Evolutionary conservation across 2,113 vertebrate genomes (phyloP).

Genomic region (Noctilio leporinus): DNA sequence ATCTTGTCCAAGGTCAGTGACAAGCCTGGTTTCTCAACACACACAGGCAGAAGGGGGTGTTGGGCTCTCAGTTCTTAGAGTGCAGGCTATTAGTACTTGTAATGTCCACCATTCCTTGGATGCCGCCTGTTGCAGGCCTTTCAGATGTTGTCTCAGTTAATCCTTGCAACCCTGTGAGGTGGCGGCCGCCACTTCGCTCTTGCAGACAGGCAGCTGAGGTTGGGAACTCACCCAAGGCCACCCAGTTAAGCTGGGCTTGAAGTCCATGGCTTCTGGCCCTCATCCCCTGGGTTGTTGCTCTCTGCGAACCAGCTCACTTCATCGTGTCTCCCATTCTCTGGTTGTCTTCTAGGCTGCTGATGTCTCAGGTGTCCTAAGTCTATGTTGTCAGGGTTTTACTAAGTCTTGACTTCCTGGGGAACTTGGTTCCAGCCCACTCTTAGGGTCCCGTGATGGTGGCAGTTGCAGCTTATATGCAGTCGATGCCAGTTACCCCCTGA

Average conservation of each 20-base stretch:
- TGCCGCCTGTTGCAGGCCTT: neutral
- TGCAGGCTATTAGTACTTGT: fast-evolving
- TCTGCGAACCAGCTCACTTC: neutral
- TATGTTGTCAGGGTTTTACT: neutral
- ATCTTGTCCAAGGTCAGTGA: neutral
- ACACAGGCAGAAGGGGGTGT: fast-evolving
- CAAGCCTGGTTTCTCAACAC: neutral
- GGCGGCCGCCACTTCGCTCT: neutral
- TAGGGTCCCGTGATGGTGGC: neutral
- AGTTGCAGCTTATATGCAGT: neutral
- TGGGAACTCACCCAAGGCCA: neutral
- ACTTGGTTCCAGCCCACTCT: neutral
- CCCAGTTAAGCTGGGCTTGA: neutral
- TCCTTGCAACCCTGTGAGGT: neutral
- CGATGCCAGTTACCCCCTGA: neutral
- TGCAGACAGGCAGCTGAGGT: neutral
- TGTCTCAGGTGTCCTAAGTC: neutral
- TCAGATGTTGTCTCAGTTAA: neutral
- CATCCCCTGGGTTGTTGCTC: too few species aligned
- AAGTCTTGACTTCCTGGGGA: neutral
- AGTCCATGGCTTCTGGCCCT: neutral
- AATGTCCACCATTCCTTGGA: neutral
- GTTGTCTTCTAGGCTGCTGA: neutral
- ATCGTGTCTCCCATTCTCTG: neutral
- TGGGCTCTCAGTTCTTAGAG: neutral